Conservation (phyloP, 37 sponge, comb jelly and placozoan genomes). For the Haliclona indistincta region DNA sequence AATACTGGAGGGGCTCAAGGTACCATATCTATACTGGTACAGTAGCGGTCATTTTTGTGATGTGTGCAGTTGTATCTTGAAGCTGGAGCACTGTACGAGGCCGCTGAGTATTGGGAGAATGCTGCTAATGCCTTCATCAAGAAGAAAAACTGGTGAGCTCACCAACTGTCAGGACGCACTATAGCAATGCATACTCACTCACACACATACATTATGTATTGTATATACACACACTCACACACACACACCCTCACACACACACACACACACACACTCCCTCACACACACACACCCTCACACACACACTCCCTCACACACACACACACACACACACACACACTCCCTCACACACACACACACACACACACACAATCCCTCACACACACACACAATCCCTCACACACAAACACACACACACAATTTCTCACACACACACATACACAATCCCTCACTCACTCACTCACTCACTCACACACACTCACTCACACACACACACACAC, state of each 20-base stretch:
- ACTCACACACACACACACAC: constrained; percentile 29
- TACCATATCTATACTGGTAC: too few species aligned
- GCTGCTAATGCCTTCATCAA: constrained; percentile 84
- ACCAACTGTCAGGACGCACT: too few species aligned
- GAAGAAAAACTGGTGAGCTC: constrained; percentile 94
- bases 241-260: constrained; percentile 8
- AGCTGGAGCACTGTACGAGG: constrained; percentile 88
- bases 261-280: constrained; percentile 31
- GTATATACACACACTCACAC: not conserved
- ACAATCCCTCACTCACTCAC: not conserved
- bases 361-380: not conserved
- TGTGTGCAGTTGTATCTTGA: constrained; percentile 76
- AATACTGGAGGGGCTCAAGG: constrained; percentile 86
- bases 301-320: constrained; percentile 2
- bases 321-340: constrained; percentile 29
- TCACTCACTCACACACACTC: not conserved
- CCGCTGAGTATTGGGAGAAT: constrained; percentile 73
- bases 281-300: constrained; percentile 18
- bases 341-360: constrained; percentile 15
- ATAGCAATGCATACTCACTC: too few species aligned
- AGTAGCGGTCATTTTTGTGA: not conserved
- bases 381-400: constrained; percentile 37
- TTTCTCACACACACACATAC: constrained; percentile 10
- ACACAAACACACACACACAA: constrained; percentile 10
- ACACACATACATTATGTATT: constrained; percentile 10